A percentile compares a stretch with the other conserved stretches of the same genome.
Evolutionary conservation across 1,140 invertebrate species (phyloP).

Genomic region (Palaemon carinicauda): DNA sequence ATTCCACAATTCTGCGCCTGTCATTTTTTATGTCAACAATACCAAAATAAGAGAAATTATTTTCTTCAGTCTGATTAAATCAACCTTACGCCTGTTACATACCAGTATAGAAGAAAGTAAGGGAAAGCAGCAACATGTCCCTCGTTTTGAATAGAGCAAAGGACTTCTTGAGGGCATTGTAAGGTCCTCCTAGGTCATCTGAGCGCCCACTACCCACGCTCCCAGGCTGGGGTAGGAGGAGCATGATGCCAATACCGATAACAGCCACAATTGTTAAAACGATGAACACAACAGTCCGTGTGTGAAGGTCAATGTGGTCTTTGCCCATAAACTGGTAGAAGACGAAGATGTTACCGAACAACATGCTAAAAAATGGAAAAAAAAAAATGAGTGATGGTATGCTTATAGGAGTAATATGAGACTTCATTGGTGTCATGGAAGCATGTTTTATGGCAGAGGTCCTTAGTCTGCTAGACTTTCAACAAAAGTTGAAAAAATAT

Average conservation of each 20-base stretch:
- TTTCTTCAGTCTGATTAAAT: neutral
- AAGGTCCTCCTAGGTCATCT: constrained; percentile 47
- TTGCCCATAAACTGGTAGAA: constrained; percentile 87
- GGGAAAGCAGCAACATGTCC: constrained; percentile 84
- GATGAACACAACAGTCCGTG: constrained; percentile 77
- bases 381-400: constrained; percentile 27
- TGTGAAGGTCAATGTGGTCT: constrained; percentile 73
- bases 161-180: constrained; percentile 75
- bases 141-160: constrained; percentile 79
- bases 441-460: too few species aligned
- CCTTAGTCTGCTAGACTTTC: too few species aligned
- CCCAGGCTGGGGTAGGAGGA: constrained; percentile 68
- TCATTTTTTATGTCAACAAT: neutral
- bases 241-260: constrained; percentile 75
- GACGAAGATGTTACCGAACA: constrained; percentile 93
- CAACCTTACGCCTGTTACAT: constrained; percentile 25
- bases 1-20: too few species aligned
- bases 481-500: too few species aligned
- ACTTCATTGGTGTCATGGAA: too few species aligned
- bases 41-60: neutral
- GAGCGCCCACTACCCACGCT: constrained; percentile 33
- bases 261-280: constrained; percentile 75
- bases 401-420: too few species aligned
- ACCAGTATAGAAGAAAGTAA: constrained; percentile 92
- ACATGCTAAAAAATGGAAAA: constrained; percentile 78